Conservation (phyloP, 2,113 vertebrate species). For the Notiomystis cincta region DNA sequence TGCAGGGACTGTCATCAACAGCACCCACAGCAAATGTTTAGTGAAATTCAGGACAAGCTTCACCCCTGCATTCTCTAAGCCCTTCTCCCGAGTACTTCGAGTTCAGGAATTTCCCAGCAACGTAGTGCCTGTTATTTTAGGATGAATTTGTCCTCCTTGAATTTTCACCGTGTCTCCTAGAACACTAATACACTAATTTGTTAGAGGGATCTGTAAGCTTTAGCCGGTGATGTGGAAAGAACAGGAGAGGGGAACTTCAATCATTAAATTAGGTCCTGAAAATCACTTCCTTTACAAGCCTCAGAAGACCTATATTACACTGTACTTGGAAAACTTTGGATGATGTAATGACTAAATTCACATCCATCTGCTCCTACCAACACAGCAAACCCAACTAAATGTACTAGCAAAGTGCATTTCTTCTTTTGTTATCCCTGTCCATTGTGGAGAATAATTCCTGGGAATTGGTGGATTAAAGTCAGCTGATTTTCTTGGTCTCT, state of each 20-base stretch:
- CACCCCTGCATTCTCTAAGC: not conserved
- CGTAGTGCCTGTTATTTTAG: not conserved
- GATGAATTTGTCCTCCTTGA: not conserved
- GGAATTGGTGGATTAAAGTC: not conserved
- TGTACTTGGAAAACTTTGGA: not conserved
- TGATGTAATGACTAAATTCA: not conserved
- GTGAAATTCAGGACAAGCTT: not conserved
- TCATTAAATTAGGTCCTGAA: not conserved
- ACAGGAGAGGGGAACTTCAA: not conserved
- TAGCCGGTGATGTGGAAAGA: not conserved
- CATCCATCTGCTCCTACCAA: not conserved
- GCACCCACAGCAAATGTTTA: not conserved
- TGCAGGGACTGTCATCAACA: not conserved
- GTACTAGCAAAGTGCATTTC: not conserved
- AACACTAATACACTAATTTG: accelerated
- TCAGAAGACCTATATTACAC: not conserved
- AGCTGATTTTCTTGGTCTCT: not conserved
- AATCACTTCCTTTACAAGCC: not conserved
- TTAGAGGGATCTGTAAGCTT: not conserved
- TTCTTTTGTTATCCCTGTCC: not conserved
- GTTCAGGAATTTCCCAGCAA: not conserved
- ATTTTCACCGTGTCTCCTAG: not conserved
- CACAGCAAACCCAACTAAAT: not conserved
- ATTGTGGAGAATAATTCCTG: not conserved
- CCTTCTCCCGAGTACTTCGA: not conserved